Evolutionary conservation across 2,888 invertebrate species (phyloP).

Genomic region (Drosophila leonis): DNA sequence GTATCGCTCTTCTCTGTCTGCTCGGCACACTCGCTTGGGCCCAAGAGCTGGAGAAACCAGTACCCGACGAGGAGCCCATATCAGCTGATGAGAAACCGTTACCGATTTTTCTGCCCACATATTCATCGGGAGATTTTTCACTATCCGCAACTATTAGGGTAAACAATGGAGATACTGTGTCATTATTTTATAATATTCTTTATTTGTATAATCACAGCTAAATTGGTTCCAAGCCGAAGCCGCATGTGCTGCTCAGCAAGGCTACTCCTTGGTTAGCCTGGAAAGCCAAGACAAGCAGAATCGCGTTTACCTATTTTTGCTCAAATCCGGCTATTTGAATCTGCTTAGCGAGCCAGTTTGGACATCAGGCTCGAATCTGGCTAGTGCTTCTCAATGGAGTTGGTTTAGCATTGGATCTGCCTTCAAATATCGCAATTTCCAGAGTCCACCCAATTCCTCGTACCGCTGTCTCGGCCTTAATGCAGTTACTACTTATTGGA

Average conservation of each 20-base stretch:
- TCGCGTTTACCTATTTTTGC: background rate
- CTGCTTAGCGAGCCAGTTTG: conserved; percentile 21
- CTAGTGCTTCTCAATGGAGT: conserved; percentile 1
- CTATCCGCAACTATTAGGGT: background rate
- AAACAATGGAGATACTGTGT: background rate
- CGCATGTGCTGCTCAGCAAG: conserved; percentile 9
- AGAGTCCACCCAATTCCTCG: background rate
- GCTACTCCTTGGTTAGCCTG: conserved; percentile 17
- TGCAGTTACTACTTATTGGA: conserved; percentile 13
- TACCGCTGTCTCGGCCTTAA: conserved; percentile 21
- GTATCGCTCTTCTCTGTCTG: conserved; percentile 21
- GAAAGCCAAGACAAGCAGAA: background rate
- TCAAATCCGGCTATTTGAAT: background rate
- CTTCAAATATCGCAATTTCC: conserved; percentile 14
- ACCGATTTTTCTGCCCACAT: background rate
- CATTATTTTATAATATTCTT: background rate
- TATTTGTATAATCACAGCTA: conserved; percentile 1
- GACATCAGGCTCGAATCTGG: conserved; percentile 38
- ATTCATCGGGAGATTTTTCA: background rate
- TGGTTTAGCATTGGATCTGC: conserved; percentile 21
- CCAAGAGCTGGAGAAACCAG: background rate
- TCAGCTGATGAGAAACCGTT: background rate
- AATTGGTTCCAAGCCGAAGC: conserved; percentile 42
- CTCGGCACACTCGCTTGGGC: conserved; percentile 13
- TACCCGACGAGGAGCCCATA: background rate